Base-by-base conservation (phyloP, 92 coral and sea anemone genomes). In the Epizoanthus scotinus region DNA sequence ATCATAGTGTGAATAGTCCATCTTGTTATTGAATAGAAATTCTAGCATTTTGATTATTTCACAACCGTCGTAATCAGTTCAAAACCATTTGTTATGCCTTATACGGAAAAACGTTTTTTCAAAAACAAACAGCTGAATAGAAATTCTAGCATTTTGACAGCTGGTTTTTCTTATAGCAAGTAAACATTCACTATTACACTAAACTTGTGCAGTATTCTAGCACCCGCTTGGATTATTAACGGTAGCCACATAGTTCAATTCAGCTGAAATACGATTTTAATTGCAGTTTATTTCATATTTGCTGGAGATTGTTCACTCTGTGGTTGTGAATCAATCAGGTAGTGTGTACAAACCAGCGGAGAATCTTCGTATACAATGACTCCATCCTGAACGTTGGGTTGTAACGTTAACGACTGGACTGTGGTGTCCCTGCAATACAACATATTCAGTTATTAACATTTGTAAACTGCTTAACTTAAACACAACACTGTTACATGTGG, bases 311-410 rank as follows among this genome's bases (percentile, higher is more conserved):
- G 56, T n/a, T 61, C 9, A 19, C 22, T 4, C n/a, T 20, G 56
- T 20, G 26, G 27, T 8, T 15, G 67, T 62, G 13, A 62, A 62
- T 15, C 27, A 10, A 22, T 62, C 67, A 8, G 17, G 9, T 5
- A 15, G 34, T 62, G 12, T 18, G 9, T 74, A 79, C 97, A 71
- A 36, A 95, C 99, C 90, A 95, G 85, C 15, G 99, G 99, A 5
- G 99, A 95, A 80, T 95, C 99, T 84, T 95, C 99, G 71, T 95
- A 95, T 52, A 95, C 84, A 62, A 95, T 95, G 40, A 95, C 93
- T 44, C 99, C 99, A 87, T 95, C 92, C 70, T 93, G 96, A 28
- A 95, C 99, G 34, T 91, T 95, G 6, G 99, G 99, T 73, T 95
- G 99, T 17, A 95, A 78, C 6, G 99, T 95, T 19, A 95, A 90